Evolutionary conservation across 2,797 vertebrate species (phyloP), one percentile per base, ranked within the genome.

Genomic region (Novumbra hubbsi): DNA sequence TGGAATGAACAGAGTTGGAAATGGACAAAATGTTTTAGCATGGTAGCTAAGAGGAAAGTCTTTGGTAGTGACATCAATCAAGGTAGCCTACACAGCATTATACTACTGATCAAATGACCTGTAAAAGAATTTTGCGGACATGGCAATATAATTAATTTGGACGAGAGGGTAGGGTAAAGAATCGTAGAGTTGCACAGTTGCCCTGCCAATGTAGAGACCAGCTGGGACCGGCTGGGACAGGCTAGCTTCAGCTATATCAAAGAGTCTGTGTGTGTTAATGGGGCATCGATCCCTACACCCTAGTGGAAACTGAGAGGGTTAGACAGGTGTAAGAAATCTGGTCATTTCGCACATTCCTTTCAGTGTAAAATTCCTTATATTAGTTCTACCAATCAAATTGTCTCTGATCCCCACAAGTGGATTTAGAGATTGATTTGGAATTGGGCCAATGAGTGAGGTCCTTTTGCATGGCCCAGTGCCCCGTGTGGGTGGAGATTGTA

Each of bases 181-280:
- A 64, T 78, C 68, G 1, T 12, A 72, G n/a, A n/a, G n/a, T n/a
- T n/a, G n/a, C n/a, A n/a, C n/a, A n/a, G n/a, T n/a, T n/a, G n/a
- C n/a, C n/a, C n/a, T n/a, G n/a, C 82, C 77, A 78, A 76, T 85
- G 80, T 4, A 0, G 76, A 79, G 70, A 71, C 69, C 75, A 28
- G 32, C 67, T 82, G 78, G 81, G 70, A 71, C 69, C 75, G 24
- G 32, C 67, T 82, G 78, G 81, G 83, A 83, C 83, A 67, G 76
- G 78, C 77, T 55, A 65, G 57, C 73, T 85, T 67, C 77, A 76
- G 79, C 70, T 64, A 70, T 62, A 68, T 65, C 74, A 73, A 73
- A 68, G 55, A 64, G 34, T 2, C 71, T 49, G 6, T 28, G 71
- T 66, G 63, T 50, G 30, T 73, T 73, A 73, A 38, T 38, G 8